A percentile compares a stretch with the other conserved stretches of the same genome.
These are phyloP conservation scores for Drosophila bunnanda DNA, from an alignment of 2,888 invertebrate genomes.

Conservation along the genomic window DNA sequence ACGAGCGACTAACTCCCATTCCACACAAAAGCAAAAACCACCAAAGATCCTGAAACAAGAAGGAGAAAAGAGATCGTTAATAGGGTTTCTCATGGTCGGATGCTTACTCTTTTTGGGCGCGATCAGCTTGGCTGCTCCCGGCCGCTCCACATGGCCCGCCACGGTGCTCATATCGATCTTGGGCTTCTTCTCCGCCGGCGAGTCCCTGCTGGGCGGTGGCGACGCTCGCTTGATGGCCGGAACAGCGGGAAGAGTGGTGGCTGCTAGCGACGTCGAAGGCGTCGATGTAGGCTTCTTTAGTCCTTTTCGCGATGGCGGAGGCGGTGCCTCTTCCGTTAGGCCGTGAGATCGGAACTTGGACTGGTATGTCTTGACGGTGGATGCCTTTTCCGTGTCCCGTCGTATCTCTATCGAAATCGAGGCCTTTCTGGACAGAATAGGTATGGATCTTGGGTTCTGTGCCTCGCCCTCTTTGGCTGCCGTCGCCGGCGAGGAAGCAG, in stretches of 20 bases:
- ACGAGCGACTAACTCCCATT: conserved; percentile 15
- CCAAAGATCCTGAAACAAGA: conserved; percentile 28
- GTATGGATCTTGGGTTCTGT: conserved; percentile 80
- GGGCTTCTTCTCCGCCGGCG: conserved; percentile 91
- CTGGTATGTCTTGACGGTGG: conserved; percentile 96
- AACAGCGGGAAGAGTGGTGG: conserved; percentile 28
- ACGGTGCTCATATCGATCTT: conserved; percentile 87
- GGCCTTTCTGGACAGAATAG: conserved; percentile 86
- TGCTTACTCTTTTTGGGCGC: conserved; percentile 96
- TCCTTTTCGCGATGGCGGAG: conserved; percentile 91
- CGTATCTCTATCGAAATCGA: conserved; percentile 93
- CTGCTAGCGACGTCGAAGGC: conserved; percentile 67
- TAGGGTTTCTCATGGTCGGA: conserved; percentile 52
- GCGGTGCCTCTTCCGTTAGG: conserved; percentile 93
- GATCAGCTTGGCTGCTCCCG: conserved; percentile 93
- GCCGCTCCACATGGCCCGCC: conserved; percentile 87
- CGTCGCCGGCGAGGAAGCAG: conserved; percentile 11
- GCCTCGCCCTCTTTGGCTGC: conserved; percentile 86
- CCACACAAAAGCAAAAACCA: conserved; percentile 42
- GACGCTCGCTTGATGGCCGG: conserved; percentile 75
- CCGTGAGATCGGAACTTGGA: conserved; percentile 97
- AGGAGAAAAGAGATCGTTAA: conserved; percentile 12
- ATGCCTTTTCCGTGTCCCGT: conserved; percentile 90
- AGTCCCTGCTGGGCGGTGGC: conserved; percentile 73
- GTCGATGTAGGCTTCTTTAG: conserved; percentile 86